Evolutionary conservation across 2,797 vertebrate genomes (phyloP).

Genomic region (Poecilia wingei): DNA sequence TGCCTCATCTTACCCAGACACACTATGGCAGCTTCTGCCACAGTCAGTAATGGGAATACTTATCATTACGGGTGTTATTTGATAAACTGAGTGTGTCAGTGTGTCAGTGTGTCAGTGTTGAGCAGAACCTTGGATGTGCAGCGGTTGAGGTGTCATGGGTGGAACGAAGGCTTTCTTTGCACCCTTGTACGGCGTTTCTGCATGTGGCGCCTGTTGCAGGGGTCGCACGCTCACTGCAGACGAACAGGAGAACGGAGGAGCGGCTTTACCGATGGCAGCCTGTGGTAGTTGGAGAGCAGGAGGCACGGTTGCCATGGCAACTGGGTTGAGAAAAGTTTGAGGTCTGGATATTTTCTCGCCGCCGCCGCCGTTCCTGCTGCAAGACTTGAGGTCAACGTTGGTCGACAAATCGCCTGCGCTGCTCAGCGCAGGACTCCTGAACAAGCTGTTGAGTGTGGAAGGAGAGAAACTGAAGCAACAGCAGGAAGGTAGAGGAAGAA

Average conservation of each 20-base stretch:
- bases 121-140: conserved; percentile 78
- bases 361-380: conserved; percentile 35
- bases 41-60: conserved; percentile 36
- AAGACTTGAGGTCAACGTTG: conserved; percentile 52
- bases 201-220: conserved; percentile 56
- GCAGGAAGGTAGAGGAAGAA: neutral
- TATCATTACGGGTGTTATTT: conserved; percentile 45
- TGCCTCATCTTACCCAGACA: conserved; percentile 69
- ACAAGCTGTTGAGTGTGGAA: conserved; percentile 68
- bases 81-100: conserved; percentile 37
- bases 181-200: conserved; percentile 64
- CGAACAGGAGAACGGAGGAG: conserved; percentile 47
- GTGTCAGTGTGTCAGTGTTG: conserved; percentile 35
- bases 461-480: conserved; percentile 20
- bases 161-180: conserved; percentile 78
- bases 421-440: conserved; percentile 66
- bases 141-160: conserved; percentile 76
- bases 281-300: conserved; percentile 55
- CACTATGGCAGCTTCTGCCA: conserved; percentile 62
- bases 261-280: conserved; percentile 58
- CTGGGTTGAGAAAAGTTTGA: conserved; percentile 69
- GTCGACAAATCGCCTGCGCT: conserved; percentile 59
- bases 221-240: conserved; percentile 60
- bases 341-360: conserved; percentile 61
- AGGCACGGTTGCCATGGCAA: conserved; percentile 72